Percentiles rank a stretch among this genome's conserved stretches.
phyloP scores from a whole-genome alignment of 2,797 vertebrate species.

The Sebastes iracundus region DNA sequence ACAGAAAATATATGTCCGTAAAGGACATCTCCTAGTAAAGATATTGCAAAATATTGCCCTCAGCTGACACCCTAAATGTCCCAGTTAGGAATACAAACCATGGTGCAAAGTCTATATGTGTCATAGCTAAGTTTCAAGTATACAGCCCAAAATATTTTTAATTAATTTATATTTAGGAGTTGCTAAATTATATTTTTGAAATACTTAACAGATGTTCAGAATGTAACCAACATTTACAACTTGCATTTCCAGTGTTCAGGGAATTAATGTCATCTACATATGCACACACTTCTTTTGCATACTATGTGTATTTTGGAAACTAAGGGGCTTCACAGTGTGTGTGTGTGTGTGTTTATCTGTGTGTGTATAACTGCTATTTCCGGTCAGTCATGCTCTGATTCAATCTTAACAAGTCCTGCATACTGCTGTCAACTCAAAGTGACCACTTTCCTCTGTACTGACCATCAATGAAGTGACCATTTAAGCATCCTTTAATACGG shows the following conservation, averaged over 20 bases:
- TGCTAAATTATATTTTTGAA: neutral
- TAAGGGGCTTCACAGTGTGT: neutral
- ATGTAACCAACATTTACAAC: neutral
- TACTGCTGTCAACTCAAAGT: neutral
- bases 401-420: neutral
- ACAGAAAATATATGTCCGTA: neutral
- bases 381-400: neutral
- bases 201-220: neutral
- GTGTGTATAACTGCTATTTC: neutral
- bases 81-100: neutral
- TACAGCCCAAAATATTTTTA: neutral
- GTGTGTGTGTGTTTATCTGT: neutral
- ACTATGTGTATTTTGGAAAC: neutral
- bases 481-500: neutral
- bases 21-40: neutral
- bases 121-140: neutral
- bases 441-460: constrained; percentile 11
- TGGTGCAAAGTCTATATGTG: neutral
- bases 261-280: neutral
- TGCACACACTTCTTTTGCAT: neutral
- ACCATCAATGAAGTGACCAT: constrained; percentile 2
- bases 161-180: neutral
- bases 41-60: neutral
- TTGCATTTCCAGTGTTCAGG: neutral
- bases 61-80: neutral